These are phyloP conservation scores for Andrena camellia DNA, from an alignment of 2,888 invertebrate genomes.

Conservation along the genomic window DNA sequence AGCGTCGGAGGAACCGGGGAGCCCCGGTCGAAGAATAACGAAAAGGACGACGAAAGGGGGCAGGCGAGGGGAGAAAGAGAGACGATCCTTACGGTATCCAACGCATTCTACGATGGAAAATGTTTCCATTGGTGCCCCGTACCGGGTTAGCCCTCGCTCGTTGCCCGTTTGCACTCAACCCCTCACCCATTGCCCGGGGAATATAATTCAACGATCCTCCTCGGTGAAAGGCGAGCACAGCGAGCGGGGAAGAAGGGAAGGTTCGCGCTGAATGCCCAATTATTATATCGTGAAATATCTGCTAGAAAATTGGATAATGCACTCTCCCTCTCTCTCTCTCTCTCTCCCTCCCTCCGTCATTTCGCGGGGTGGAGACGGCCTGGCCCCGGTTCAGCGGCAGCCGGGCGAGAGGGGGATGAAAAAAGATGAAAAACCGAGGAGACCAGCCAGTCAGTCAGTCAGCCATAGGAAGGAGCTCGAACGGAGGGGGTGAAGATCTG, in stretches of 20 bases:
- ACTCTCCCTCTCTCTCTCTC: slow-evolving; percentile 25
- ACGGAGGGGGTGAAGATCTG: slow-evolving; percentile 49
- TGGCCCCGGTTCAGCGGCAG: slow-evolving; percentile 26
- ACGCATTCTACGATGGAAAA: slow-evolving; percentile 73
- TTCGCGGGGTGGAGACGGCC: slow-evolving; percentile 50
- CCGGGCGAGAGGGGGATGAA: slow-evolving; percentile 29
- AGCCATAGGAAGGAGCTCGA: slow-evolving; percentile 52
- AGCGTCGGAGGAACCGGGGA: slow-evolving; percentile 28
- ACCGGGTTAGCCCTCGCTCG: slow-evolving; percentile 62
- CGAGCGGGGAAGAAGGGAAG: slow-evolving; percentile 48
- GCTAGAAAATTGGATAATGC: slow-evolving; percentile 82
- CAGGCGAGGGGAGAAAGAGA: slow-evolving; percentile 30
- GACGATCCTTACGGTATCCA: slow-evolving; percentile 71
- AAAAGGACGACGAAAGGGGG: slow-evolving; percentile 29
- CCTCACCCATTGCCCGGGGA: slow-evolving; percentile 74
- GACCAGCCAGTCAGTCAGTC: slow-evolving; percentile 50
- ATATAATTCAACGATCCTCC: slow-evolving; percentile 76
- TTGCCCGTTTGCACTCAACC: slow-evolving; percentile 60
- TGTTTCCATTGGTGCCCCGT: slow-evolving; percentile 73
- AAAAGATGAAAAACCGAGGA: slow-evolving; percentile 50
- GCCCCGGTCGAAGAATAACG: slow-evolving; percentile 49
- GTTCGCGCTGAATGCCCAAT: slow-evolving; percentile 80
- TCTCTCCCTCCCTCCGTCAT: slow-evolving; percentile 15
- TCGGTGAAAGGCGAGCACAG: slow-evolving; percentile 57
- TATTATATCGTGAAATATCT: slow-evolving; percentile 81